Base-by-base conservation (phyloP, 2,797 vertebrate genomes). In the Leptatherina wallacei region DNA sequence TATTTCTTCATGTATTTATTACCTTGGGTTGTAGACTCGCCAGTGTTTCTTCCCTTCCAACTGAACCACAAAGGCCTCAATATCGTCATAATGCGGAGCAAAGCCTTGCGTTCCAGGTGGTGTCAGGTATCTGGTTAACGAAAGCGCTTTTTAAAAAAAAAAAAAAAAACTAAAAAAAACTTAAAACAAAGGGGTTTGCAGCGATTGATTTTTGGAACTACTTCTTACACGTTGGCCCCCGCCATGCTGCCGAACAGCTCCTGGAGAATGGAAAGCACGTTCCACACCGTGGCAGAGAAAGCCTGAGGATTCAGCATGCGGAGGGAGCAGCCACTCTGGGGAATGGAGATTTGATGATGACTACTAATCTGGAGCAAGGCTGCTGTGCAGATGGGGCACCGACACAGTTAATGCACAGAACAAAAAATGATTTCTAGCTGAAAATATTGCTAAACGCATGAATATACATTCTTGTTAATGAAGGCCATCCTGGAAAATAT, bases 51-150 rank as follows among this genome's bases (percentile, higher is more conserved):
- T 97, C 11, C 98, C 98, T 85, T 99, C 98, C 88, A 99, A 88
- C 91, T 99, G 98, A 87, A 99, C 82, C 73, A 99, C 94, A 18
- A 99, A 99, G 0, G 98, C 98, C 83, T 99, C 98, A 0, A 99
- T 99, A 89, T 99, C 98, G 0, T 99, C 98, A 6, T 97, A 99
- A 90, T 99, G 98, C 3, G 98, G 98, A 5, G 98, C 97, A 12
- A 99, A 99, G 51, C 98, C 98, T 86, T 99, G 98, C 0, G 95
- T 97, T 6, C 96, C 96, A 0, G 97, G 92, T 0, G 98, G 98
- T 0, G 98, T 99, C 82, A 99, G 93, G 84, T 99, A 99, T 5
- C 96, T 96, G 75, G 7, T 60, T 38, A 22, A 47, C 16, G 3
- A 22, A n/a, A 49, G 20, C n/a, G n/a, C n/a, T 16, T 56, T 32